Percentiles rank a stretch among this genome's conserved stretches.
phyloP scores from a whole-genome alignment of 2,113 vertebrate species.

The Cephalopholis sonnerati region DNA sequence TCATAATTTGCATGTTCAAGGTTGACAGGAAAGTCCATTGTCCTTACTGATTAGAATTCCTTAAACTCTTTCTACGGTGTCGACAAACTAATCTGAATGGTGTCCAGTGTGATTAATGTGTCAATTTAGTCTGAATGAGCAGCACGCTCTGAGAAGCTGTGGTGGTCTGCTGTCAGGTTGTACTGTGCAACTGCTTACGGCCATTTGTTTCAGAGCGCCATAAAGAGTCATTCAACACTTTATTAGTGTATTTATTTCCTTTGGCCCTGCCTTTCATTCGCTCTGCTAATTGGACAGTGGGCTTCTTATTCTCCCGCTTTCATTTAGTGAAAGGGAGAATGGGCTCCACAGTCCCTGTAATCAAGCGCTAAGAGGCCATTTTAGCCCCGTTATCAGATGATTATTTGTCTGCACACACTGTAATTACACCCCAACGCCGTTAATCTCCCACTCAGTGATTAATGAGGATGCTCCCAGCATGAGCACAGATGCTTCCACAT shows the following conservation, averaged over 20 bases:
- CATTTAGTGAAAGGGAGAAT: conserved; percentile 23
- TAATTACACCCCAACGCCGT: conserved; percentile 64
- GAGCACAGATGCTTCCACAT: conserved; percentile 6
- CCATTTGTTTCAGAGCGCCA: conserved; percentile 9
- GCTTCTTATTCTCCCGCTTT: conserved; percentile 14
- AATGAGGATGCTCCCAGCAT: conserved; percentile 43
- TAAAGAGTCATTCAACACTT: conserved; percentile 28
- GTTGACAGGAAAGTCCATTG: conserved; percentile 3
- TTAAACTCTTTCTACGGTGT: neutral
- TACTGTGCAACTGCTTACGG: conserved; percentile 5
- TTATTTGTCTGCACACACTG: conserved; percentile 69
- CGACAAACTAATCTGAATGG: conserved; percentile 15
- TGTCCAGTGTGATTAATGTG: conserved; percentile 27
- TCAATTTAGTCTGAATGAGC: conserved; percentile 1
- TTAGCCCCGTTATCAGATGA: conserved; percentile 60
- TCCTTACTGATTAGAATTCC: neutral
- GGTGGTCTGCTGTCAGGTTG: conserved; percentile 17
- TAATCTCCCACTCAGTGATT: conserved; percentile 61
- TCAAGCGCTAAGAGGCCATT: conserved; percentile 56
- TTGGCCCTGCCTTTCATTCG: conserved; percentile 16
- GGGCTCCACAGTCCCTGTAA: conserved; percentile 30
- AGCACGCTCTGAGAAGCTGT: neutral
- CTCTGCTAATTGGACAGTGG: conserved; percentile 19
- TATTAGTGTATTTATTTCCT: conserved; percentile 40
- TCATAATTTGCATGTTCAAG: conserved; percentile 4